Evolutionary conservation across 2,797 vertebrate species (phyloP).

Genomic region (Ammospiza maritima): DNA sequence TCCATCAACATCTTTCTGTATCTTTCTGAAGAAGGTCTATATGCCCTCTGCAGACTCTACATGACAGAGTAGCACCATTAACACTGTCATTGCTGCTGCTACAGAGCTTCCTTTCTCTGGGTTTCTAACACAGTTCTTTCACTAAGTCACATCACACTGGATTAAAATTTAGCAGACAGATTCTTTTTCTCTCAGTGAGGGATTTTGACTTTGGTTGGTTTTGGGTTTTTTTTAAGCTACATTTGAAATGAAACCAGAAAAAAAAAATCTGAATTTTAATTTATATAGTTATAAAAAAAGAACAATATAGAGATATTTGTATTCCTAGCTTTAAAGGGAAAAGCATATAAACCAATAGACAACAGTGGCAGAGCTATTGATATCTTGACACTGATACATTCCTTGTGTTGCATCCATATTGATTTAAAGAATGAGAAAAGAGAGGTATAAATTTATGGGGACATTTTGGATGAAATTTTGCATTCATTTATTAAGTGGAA

Average conservation of each 20-base stretch:
- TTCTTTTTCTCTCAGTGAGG: background rate
- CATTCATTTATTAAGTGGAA: slow-evolving; percentile 58
- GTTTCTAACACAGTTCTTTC: background rate
- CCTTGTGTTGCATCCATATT: slow-evolving; percentile 26
- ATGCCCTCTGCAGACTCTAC: background rate
- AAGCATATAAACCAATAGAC: background rate
- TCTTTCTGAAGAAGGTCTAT: background rate
- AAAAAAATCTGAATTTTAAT: background rate
- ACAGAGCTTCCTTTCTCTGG: background rate
- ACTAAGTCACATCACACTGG: background rate
- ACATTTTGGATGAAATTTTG: slow-evolving; percentile 53
- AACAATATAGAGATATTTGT: background rate
- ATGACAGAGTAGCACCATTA: slow-evolving; percentile 12
- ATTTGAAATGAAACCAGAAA: background rate
- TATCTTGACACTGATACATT: slow-evolving; percentile 50
- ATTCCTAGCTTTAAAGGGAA: background rate
- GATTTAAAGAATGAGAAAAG: slow-evolving; percentile 58
- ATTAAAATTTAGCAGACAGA: background rate
- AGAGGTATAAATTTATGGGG: slow-evolving; percentile 42
- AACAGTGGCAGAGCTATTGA: slow-evolving; percentile 8
- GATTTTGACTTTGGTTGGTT: background rate
- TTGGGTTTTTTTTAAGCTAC: background rate
- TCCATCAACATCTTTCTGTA: slow-evolving; percentile 3
- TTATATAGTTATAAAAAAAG: background rate
- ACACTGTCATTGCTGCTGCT: background rate